phyloP scores from a whole-genome alignment of 2,888 invertebrate species.

The Phortica okadai region DNA sequence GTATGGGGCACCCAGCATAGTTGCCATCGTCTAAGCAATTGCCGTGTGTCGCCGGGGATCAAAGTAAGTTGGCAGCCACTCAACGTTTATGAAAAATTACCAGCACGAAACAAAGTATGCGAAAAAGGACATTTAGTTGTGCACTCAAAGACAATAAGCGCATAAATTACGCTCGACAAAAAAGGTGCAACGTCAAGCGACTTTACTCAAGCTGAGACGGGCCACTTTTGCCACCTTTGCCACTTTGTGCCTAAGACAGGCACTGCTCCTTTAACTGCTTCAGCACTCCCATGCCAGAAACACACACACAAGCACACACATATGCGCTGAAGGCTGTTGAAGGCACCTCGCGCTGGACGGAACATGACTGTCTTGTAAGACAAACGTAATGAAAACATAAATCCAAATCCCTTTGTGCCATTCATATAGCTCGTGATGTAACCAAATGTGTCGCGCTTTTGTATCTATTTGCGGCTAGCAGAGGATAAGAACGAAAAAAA shows the following conservation, averaged over 20 bases:
- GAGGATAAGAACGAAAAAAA: not conserved
- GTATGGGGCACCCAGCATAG: constrained; percentile 39
- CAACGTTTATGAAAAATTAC: constrained; percentile 62
- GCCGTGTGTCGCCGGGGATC: constrained; percentile 61
- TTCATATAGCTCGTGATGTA: constrained; percentile 57
- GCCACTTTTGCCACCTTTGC: not conserved
- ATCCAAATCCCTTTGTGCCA: constrained; percentile 67
- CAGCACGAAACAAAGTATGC: constrained; percentile 48
- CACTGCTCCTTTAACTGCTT: not conserved
- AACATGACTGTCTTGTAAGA: constrained; percentile 25
- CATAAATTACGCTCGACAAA: constrained; percentile 59
- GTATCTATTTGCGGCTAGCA: not conserved
- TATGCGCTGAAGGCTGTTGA: not conserved
- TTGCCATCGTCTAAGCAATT: constrained; percentile 42
- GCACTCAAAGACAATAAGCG: constrained; percentile 59
- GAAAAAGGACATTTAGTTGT: constrained; percentile 38
- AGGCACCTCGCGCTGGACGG: not conserved
- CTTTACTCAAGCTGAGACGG: not conserved
- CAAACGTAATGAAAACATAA: constrained; percentile 67
- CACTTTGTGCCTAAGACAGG: not conserved
- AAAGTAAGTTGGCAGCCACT: constrained; percentile 48
- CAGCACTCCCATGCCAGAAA: not conserved
- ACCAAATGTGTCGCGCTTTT: not conserved
- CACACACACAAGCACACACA: constrained; percentile 29
- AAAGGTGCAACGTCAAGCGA: constrained; percentile 44